Base-by-base conservation (phyloP, 2,888 invertebrate genomes). In the Rhagonycha lutea region DNA sequence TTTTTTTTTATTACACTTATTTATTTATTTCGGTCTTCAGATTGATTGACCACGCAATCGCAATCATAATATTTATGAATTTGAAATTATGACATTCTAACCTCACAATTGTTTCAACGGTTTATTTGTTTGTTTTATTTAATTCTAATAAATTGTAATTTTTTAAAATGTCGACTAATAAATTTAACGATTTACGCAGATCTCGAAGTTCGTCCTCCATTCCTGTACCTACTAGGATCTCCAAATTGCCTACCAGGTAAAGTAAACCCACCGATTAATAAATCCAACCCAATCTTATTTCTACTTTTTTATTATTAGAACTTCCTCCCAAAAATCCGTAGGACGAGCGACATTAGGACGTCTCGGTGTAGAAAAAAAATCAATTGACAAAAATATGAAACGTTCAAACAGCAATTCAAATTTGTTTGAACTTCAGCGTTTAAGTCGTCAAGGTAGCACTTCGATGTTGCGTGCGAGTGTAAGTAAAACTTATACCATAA, bases 231-330 rank as follows among this genome's bases (percentile, higher is more conserved):
- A 60, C 23, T 0, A 26, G 73, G n/a, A 2, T 23, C 12, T 68
- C 75, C 10, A 70, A 72, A 3, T 28, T 72, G 9, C 72, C 72
- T 8, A 32, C 69, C 28, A 76, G 68, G 76, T 76, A 73, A 62
- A 14, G 14, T 28, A n/a, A 11, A 61, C n/a, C 18, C 26, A 14
- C 11, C 26, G 4, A 14, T 10, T 47, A 23, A 32, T 5, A 1
- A 32, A 12, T 32, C 4, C 0, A 32, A 32, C 23, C n/a, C 65
- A 24, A 1, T 47, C 18, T 4, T 29, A 26, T 10, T 24, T 10
- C 10, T 12, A 5, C 24, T 62, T n/a, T 4, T 32, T 5, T 4
- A 1, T 28, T 24, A 61, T 23, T 32, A 63, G 69, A 65, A 47
- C 14, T 32, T 47, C 65, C 29, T 18, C 14, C 0, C 70, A 72